These are phyloP conservation scores for Agrotis clavis DNA, from an alignment of 2,888 invertebrate species.

Conservation along the genomic window DNA sequence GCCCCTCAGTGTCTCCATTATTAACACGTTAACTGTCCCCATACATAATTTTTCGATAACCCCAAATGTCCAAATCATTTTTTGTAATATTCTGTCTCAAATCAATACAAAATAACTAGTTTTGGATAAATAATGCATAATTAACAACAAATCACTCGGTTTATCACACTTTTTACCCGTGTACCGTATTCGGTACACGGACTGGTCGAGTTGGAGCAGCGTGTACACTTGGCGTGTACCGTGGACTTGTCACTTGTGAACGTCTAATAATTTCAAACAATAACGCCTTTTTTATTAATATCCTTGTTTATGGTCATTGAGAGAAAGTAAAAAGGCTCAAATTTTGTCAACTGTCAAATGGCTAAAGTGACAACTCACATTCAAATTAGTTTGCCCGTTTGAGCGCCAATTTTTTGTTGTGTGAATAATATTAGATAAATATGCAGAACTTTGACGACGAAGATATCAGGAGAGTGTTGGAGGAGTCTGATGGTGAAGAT, in stretches of 20 bases:
- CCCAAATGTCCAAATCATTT: background rate
- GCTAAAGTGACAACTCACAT: no score
- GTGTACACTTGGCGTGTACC: constrained; percentile 6
- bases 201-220: constrained; percentile 9
- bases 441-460: no score
- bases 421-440: no score
- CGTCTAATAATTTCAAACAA: background rate
- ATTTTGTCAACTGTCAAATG: no score
- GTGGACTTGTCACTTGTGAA: constrained; percentile 1
- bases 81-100: background rate
- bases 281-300: background rate
- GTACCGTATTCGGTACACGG: constrained; percentile 10
- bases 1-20: no score
- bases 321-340: no score
- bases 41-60: constrained; percentile 7
- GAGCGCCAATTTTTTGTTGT: no score
- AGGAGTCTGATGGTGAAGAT: constrained; percentile 1
- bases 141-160: background rate
- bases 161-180: constrained; percentile 1
- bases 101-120: background rate
- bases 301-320: no score
- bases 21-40: background rate
- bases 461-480: no score
- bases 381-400: no score
- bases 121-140: constrained; percentile 1